phyloP scores from a whole-genome alignment of 2,888 invertebrate species.

The Oeneis ivallda region DNA sequence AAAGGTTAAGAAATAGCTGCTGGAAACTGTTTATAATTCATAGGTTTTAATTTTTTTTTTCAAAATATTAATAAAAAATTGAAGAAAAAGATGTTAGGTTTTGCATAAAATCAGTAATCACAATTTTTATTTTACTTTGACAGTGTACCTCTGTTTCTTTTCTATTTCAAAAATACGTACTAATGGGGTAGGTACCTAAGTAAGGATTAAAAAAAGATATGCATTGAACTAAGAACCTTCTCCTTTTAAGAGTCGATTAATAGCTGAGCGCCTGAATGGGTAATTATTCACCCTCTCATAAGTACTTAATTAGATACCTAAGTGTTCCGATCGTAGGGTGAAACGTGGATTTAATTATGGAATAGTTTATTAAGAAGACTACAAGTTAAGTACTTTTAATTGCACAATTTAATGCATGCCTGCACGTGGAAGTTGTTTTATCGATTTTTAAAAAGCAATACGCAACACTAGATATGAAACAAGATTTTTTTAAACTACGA shows the following conservation, averaged over 20 bases:
- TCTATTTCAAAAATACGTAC: not conserved
- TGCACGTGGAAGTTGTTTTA: not conserved
- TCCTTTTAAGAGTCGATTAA: constrained; percentile 18
- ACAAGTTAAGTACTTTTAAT: constrained; percentile 14
- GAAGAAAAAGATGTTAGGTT: no score
- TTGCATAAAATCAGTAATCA: no score
- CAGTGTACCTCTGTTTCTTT: not conserved
- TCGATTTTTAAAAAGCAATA: not conserved
- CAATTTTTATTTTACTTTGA: not conserved
- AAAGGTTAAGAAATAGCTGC: no score
- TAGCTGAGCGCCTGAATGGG: constrained; percentile 12
- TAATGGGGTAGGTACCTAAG: not conserved
- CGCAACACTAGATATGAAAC: not conserved
- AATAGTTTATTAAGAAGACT: constrained; percentile 19
- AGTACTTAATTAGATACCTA: constrained; percentile 19
- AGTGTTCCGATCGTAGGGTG: constrained; percentile 19
- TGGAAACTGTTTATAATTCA: no score
- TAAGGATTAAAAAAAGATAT: not conserved
- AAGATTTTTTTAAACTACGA: no score
- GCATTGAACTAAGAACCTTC: constrained; percentile 11
- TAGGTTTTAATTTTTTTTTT: no score
- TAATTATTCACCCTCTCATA: constrained; percentile 20
- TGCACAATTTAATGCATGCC: constrained; percentile 14
- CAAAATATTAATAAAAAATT: not conserved
- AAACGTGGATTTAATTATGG: constrained; percentile 19